A percentile compares a stretch with the other conserved stretches of the same genome.
Evolutionary conservation across 2,888 invertebrate genomes (phyloP).

Genomic region (Campopleginae sp.): DNA sequence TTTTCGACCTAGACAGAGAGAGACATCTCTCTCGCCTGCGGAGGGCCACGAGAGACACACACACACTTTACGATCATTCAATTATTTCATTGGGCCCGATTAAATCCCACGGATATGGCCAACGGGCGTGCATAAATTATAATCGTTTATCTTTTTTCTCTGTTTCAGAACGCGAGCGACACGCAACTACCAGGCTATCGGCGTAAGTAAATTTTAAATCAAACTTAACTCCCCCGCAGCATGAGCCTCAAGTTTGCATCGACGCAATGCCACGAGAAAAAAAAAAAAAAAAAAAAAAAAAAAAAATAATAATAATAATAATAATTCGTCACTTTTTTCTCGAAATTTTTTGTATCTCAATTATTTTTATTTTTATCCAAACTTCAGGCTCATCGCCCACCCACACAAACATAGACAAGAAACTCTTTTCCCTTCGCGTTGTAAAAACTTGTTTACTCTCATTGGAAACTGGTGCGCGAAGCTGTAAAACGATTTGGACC

Average conservation of each 20-base stretch:
- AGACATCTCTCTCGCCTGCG: constrained; percentile 40
- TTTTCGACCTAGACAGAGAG: not conserved
- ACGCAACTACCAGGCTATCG: constrained; percentile 83
- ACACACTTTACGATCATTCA: constrained; percentile 57
- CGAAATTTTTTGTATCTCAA: too few relatives aligned
- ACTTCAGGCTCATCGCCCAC: too few relatives aligned
- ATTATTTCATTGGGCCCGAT: constrained; percentile 66
- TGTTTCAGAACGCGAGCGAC: constrained; percentile 86
- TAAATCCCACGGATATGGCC: constrained; percentile 35
- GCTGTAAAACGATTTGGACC: not conserved
- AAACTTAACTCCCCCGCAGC: constrained; percentile 30
- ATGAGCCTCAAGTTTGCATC: too few relatives aligned
- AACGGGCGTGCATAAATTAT: constrained; percentile 57
- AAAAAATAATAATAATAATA: too few relatives aligned
- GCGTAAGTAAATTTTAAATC: constrained; percentile 84
- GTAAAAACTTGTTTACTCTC: constrained; percentile 41
- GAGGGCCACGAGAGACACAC: constrained; percentile 47
- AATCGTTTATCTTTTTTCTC: constrained; percentile 74
- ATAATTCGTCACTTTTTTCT: too few relatives aligned
- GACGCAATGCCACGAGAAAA: too few relatives aligned
- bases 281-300: too few relatives aligned
- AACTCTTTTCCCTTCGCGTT: not conserved
- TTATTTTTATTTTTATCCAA: too few relatives aligned
- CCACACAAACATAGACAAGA: not conserved
- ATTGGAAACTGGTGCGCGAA: constrained; percentile 11